These are phyloP conservation scores for Xylota sylvarum DNA, from an alignment of 2,888 invertebrate species.

Conservation along the genomic window DNA sequence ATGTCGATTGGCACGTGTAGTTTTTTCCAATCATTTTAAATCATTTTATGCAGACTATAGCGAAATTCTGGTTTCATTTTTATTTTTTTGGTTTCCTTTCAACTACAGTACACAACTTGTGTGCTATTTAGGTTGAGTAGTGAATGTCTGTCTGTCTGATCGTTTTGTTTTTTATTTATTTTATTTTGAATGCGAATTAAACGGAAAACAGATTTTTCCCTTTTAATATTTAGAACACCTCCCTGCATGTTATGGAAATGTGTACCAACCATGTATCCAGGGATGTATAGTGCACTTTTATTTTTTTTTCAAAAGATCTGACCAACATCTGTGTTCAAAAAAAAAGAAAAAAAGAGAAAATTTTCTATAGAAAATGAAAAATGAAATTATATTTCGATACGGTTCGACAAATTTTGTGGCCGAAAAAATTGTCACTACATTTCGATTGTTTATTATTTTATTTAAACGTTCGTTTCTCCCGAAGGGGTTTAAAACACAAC, in stretches of 20 bases:
- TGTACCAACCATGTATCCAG: too few relatives aligned
- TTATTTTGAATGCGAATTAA: slow-evolving; percentile 15
- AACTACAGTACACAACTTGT: slow-evolving; percentile 16
- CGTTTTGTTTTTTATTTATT: neutral
- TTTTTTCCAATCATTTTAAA: slow-evolving; percentile 26
- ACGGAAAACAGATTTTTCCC: slow-evolving; percentile 24
- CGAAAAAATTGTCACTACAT: slow-evolving; percentile 39
- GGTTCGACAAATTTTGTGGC: slow-evolving; percentile 41
- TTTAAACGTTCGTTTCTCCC: slow-evolving; percentile 19
- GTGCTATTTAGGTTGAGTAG: slow-evolving; percentile 22
- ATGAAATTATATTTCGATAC: slow-evolving; percentile 38
- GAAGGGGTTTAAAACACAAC: neutral
- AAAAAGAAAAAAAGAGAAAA: slow-evolving; percentile 23
- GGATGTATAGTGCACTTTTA: slow-evolving; percentile 1
- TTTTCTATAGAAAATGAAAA: slow-evolving; percentile 12
- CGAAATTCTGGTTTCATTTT: slow-evolving; percentile 23
- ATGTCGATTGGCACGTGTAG: slow-evolving; percentile 60
- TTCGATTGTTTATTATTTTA: slow-evolving; percentile 38
- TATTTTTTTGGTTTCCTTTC: neutral
- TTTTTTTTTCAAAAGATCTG: slow-evolving; percentile 3
- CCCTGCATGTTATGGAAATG: neutral
- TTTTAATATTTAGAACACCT: slow-evolving; percentile 17
- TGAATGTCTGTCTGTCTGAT: neutral
- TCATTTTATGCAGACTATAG: slow-evolving; percentile 13
- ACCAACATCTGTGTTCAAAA: neutral